Conservation (phyloP, 2,797 vertebrate genomes). For the Crypturellus tataupa region DNA sequence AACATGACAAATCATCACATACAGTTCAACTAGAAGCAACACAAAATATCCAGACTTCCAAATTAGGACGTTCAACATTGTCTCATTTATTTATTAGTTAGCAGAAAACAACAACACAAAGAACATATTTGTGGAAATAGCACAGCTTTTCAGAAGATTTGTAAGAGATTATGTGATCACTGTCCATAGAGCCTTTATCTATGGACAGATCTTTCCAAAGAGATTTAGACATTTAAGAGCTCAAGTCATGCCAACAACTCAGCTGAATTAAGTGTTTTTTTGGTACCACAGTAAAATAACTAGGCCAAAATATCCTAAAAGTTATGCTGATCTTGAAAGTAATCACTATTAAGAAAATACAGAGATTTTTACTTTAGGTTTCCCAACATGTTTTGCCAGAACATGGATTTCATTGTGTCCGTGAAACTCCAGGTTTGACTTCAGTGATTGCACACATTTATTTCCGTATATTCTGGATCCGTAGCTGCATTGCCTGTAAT, state of each 20-base stretch:
- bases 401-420: neutral
- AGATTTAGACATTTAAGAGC: neutral
- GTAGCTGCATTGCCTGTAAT: neutral
- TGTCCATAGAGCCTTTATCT: neutral
- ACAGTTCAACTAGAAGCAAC: neutral
- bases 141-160: neutral
- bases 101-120: neutral
- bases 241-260: neutral
- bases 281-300: neutral
- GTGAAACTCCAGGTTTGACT: neutral
- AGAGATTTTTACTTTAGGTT: neutral
- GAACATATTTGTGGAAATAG: neutral
- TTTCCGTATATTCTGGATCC: slow-evolving; percentile 7
- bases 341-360: too few relatives aligned
- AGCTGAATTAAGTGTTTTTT: neutral
- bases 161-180: neutral
- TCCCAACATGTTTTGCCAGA: neutral
- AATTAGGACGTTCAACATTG: neutral
- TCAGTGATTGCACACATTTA: neutral
- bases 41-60: neutral
- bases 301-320: neutral
- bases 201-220: neutral
- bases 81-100: neutral
- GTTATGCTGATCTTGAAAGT: neutral
- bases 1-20: neutral